phyloP scores from a whole-genome alignment of 2,888 invertebrate genomes.

The Glaucopsyche alexis region DNA sequence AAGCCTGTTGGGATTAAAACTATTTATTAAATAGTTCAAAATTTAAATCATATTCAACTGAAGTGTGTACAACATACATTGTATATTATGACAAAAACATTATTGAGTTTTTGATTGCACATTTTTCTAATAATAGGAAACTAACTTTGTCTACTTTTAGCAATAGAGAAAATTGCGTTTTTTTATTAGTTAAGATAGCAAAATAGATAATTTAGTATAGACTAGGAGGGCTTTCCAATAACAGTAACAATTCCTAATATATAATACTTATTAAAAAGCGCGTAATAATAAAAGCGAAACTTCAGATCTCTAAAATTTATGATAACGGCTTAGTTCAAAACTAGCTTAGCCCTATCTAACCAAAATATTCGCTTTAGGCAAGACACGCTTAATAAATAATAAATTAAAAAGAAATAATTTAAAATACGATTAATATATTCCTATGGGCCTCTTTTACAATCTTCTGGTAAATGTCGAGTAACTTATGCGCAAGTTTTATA shows the following conservation, averaged over 20 bases:
- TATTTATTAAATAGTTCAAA: neutral
- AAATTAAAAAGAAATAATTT: no score
- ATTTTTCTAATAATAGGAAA: neutral
- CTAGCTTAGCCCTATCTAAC: conserved; percentile 6
- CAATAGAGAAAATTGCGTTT: neutral
- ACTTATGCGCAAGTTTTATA: no score
- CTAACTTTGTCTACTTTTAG: neutral
- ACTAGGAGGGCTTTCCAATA: neutral
- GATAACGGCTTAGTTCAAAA: conserved; percentile 4
- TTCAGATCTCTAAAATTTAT: neutral
- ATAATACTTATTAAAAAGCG: neutral
- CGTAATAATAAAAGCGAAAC: neutral
- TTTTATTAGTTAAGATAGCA: no score
- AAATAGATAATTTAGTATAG: neutral
- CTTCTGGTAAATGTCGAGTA: no score
- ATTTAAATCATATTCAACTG: neutral
- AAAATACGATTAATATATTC: no score
- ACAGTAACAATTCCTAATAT: neutral
- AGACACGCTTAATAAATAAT: no score
- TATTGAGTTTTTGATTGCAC: neutral
- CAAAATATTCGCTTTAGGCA: neutral
- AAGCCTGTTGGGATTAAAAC: neutral
- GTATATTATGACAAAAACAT: neutral
- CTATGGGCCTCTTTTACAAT: no score
- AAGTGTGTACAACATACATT: neutral